phyloP scores from a whole-genome alignment of 2,113 vertebrate genomes.

The Butorides virescens region DNA sequence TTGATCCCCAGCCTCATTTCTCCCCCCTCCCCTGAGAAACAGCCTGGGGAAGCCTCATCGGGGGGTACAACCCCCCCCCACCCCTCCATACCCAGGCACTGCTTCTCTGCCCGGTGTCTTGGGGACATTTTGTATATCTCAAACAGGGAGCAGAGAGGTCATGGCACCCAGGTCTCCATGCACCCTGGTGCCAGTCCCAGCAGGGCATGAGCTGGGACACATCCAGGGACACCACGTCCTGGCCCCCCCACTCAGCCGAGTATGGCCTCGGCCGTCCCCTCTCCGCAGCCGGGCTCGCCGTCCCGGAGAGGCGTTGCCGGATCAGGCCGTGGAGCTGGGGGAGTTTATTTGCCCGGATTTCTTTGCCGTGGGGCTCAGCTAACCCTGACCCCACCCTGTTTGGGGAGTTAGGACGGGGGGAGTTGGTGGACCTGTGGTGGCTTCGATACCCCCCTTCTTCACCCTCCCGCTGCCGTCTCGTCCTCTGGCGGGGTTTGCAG shows the following conservation, averaged over 20 bases:
- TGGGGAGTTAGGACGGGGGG: too few species aligned
- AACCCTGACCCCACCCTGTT: neutral
- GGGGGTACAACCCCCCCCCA: neutral
- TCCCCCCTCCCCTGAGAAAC: neutral
- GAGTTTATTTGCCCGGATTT: neutral
- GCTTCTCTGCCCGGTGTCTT: neutral
- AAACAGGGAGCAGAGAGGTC: neutral
- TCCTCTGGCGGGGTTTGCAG: rapidly evolving
- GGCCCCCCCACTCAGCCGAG: neutral
- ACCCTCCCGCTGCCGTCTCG: rapidly evolving
- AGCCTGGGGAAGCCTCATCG: neutral
- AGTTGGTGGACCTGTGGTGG: rapidly evolving
- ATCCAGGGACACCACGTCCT: neutral
- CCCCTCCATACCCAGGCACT: rapidly evolving
- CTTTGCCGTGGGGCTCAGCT: neutral
- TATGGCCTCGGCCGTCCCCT: neutral
- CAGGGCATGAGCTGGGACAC: neutral
- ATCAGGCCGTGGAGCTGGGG: neutral
- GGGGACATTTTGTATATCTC: neutral
- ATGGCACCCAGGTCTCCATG: neutral
- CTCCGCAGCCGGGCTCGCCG: neutral
- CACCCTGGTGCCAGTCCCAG: neutral
- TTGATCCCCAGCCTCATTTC: neutral
- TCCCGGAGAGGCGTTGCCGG: neutral
- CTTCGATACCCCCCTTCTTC: neutral